Conservation (phyloP, 1,140 invertebrate genomes). For the Tetramorium alpestre region DNA sequence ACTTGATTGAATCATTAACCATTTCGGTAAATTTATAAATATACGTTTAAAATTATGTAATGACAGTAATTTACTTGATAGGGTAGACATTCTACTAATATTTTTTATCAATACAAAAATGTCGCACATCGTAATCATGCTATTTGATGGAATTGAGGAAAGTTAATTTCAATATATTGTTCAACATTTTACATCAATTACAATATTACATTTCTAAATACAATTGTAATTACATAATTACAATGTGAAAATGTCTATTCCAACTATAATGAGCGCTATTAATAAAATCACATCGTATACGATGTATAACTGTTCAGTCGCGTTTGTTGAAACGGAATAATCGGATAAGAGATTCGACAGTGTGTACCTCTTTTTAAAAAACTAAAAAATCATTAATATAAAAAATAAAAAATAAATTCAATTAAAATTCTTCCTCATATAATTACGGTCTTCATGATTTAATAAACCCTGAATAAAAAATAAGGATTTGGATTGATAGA, state of each 20-base stretch:
- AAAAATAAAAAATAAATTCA: not conserved
- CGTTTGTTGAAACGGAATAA: not conserved
- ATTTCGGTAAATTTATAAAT: too few relatives aligned
- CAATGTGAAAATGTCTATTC: too few relatives aligned
- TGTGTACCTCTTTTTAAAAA: not conserved
- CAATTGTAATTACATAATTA: too few relatives aligned
- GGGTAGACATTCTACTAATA: not conserved
- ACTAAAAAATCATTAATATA: not conserved
- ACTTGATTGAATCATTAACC: too few relatives aligned
- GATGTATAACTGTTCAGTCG: not conserved
- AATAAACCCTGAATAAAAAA: not conserved
- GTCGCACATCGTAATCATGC: not conserved
- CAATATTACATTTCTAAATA: too few relatives aligned
- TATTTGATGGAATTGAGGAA: not conserved
- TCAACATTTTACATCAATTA: too few relatives aligned
- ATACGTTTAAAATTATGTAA: too few relatives aligned
- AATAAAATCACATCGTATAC: not conserved
- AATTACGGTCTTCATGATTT: not conserved
- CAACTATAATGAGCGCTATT: too few relatives aligned
- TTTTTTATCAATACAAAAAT: not conserved
- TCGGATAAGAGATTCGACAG: not conserved
- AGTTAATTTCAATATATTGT: not conserved
- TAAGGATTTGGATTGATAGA: not conserved
- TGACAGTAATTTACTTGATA: not conserved
- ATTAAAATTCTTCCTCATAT: conserved; percentile 2